Conservation (phyloP, 92 coral and sea anemone genomes). For the Parazoanthus swiftii region DNA sequence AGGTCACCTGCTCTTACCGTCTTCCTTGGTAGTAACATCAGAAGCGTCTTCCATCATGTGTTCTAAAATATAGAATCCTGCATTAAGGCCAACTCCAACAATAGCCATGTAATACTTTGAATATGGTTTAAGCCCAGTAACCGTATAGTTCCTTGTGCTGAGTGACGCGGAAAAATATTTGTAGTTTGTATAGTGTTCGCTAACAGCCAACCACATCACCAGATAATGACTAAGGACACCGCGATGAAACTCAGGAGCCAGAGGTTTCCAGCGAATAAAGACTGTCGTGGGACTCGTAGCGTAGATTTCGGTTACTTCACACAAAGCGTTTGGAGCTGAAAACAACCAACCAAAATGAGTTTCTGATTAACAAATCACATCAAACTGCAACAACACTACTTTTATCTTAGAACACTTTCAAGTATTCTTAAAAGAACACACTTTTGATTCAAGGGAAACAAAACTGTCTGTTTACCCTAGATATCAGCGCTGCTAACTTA, state of each 20-base stretch:
- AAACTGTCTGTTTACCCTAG: too few relatives aligned
- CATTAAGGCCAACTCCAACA: neutral
- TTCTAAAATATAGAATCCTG: neutral
- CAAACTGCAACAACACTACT: too few relatives aligned
- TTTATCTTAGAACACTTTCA: too few relatives aligned
- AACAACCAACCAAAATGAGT: neutral
- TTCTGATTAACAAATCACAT: too few relatives aligned
- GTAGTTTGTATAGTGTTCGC: slow-evolving; percentile 17
- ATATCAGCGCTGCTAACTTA: too few relatives aligned
- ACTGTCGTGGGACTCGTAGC: slow-evolving; percentile 42
- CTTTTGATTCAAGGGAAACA: too few relatives aligned
- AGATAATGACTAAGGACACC: slow-evolving; percentile 31
- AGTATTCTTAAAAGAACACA: too few relatives aligned
- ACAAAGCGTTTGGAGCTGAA: slow-evolving; percentile 37
- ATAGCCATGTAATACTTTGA: slow-evolving; percentile 17
- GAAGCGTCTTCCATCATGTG: neutral
- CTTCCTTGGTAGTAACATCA: neutral
- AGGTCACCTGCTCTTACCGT: neutral
- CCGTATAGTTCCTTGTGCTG: slow-evolving; percentile 12
- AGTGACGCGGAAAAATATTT: neutral
- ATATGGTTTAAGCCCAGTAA: slow-evolving; percentile 37
- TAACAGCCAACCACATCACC: slow-evolving; percentile 19
- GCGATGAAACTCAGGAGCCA: slow-evolving; percentile 36
- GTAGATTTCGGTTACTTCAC: slow-evolving; percentile 9
- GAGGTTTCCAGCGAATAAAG: slow-evolving; percentile 39